Evolutionary conservation across 2,888 invertebrate genomes (phyloP), one percentile per base, ranked within the genome.

Genomic region (Desoria tigrina): DNA sequence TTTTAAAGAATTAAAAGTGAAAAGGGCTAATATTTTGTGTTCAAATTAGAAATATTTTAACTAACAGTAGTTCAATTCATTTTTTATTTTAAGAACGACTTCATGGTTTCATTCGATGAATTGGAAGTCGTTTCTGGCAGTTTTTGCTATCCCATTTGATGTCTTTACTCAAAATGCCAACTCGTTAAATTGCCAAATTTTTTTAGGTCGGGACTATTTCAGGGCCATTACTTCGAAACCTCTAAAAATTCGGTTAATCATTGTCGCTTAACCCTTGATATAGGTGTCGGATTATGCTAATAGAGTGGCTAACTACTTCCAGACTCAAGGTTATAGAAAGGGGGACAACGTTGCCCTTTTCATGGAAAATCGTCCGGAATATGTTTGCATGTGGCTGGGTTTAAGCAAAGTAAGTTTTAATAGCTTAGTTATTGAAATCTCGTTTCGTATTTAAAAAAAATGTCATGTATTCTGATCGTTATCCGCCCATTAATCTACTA

Each of bases 281-380:
- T 79, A 91, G 90, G 84, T 92, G 1, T 92, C 94, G 78, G 91
- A 93, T 74, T 90, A 87, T 79, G 90, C 92, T 77, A 90, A 93
- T 78, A 87, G 89, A 74, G 85, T 92, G 16, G 90, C 92, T 6
- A 89, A 90, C 56, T 84, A 88, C 11, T 89, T 94, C 77, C 87
- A 87, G 77, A 84, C 85, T 1, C 87, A 88, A 71, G 93, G 94
- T 11, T 89, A 89, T 74, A 87, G 88, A 75, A 88, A 89, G 71
- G 96, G 94, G 0, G 94, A 98, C 79, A 86, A 88, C 0, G 89
- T 98, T 0, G 95, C 90, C 0, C 82, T 99, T 18, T 87, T 94
- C 80, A 85, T 96, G 83, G 94, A 94, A 80, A 97, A 95, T 81
- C 86, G 91, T 42, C 91, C 94, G 0, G 94, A 98, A 80, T 93